Percentiles rank a stretch among this genome's conserved stretches.
These are phyloP conservation scores for Stichodactyla mertensii DNA, from an alignment of 64 coral and sea anemone genomes.

Conservation along the genomic window DNA sequence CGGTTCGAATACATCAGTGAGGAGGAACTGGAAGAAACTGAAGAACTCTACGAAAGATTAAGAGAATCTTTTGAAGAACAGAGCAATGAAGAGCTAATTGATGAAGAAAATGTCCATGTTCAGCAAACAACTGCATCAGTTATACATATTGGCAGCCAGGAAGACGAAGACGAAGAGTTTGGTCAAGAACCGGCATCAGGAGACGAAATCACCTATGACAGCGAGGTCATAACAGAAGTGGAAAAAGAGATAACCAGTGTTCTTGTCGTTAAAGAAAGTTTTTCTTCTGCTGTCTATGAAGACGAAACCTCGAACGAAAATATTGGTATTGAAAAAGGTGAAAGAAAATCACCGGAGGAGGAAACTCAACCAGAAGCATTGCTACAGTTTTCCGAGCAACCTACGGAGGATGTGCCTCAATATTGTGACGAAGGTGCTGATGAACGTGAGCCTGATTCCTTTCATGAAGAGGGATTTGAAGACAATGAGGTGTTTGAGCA, in stretches of 20 bases:
- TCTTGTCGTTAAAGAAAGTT: constrained; percentile 25
- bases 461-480: background rate
- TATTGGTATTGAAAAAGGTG: background rate
- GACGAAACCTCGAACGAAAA: background rate
- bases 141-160: constrained; percentile 7
- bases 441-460: background rate
- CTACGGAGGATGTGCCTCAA: background rate
- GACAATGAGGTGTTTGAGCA: background rate
- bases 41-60: constrained; percentile 10
- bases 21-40: constrained; percentile 25
- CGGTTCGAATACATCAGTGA: constrained; percentile 23
- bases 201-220: constrained; percentile 15
- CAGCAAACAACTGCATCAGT: background rate
- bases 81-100: background rate
- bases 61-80: constrained; percentile 34
- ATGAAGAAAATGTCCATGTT: background rate
- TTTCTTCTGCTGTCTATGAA: constrained; percentile 26
- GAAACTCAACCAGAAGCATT: background rate
- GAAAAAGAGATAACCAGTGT: constrained; percentile 14
- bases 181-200: constrained; percentile 7
- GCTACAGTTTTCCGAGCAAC: background rate
- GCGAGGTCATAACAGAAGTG: constrained; percentile 20
- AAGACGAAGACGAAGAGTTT: constrained; percentile 10
- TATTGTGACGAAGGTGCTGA: background rate
- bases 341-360: background rate